Evolutionary conservation across 2,888 invertebrate genomes (phyloP), one percentile per base, ranked within the genome.

Genomic region (Trichacis sp.): DNA sequence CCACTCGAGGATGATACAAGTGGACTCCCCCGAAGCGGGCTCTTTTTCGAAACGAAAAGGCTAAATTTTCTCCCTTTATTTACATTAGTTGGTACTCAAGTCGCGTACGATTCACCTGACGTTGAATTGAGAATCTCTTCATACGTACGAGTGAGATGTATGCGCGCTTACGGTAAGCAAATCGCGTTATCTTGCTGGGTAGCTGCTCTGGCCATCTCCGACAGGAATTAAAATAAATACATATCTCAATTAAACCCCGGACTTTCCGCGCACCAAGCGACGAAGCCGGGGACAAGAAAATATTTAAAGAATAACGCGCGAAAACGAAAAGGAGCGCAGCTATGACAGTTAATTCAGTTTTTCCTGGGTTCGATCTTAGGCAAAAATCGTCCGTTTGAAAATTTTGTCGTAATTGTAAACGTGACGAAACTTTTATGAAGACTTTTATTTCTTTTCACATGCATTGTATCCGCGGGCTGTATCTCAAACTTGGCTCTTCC

Each of bases 151-250:
- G 68, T 51, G 72, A 73, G 73, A 77, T 74, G 75, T 74, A 77
- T 73, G 77, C 71, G 67, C 66, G 73, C 73, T 72, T 72, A 68
- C 72, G 73, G 76, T 78, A 78, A 80, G 82, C 76, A 81, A 82
- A 82, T 82, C 81, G 78, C 74, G 79, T 81, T 81, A 80, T 78
- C 78, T 79, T 70, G 73, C 66, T 68, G 70, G 69, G 69, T 72
- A 73, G 72, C 66, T 73, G 62, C 73, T 59, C 70, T 75, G 73
- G 69, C 76, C 74, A 76, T 77, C 75, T 77, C 77, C 65, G 68
- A 72, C 71, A 57, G 77, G 74, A 82, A 82, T 82, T 83, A 81
- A 82, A 83, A 83, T 82, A 80, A 82, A 82, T 82, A 80, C 81
- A 81, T 82, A 82, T 82, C 81, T 82, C 82, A 82, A 82, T 82